A percentile compares a stretch with the other conserved stretches of the same genome.
phyloP scores from a whole-genome alignment of 2,888 invertebrate genomes.

The Latrodectus hesperus region DNA sequence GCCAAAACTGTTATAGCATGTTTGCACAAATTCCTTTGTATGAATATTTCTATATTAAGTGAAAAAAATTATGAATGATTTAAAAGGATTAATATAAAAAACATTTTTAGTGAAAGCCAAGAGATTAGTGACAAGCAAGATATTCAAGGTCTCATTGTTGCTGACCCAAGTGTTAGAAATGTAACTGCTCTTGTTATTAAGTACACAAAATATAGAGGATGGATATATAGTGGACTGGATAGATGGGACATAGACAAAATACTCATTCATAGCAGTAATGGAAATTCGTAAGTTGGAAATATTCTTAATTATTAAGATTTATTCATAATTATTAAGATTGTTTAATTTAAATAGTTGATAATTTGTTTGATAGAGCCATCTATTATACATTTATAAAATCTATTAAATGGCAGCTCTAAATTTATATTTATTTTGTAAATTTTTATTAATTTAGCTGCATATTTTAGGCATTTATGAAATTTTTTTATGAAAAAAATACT shows the following conservation, averaged over 20 bases:
- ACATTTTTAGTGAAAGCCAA: conserved; percentile 63
- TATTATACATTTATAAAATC: too few relatives aligned
- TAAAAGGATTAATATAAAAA: neutral
- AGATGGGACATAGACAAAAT: conserved; percentile 88
- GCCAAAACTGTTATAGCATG: too few relatives aligned
- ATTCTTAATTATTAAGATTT: too few relatives aligned
- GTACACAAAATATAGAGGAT: conserved; percentile 91
- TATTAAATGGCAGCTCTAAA: too few relatives aligned
- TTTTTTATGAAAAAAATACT: too few relatives aligned
- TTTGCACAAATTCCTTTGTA: too few relatives aligned
- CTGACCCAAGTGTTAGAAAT: conserved; percentile 87
- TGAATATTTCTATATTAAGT: too few relatives aligned
- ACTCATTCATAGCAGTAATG: conserved; percentile 88
- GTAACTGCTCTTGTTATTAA: conserved; percentile 83
- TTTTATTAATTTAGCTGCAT: too few relatives aligned
- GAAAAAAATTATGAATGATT: too few relatives aligned
- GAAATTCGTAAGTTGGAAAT: conserved; percentile 80
- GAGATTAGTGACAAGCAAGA: conserved; percentile 63
- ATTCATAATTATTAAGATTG: neutral
- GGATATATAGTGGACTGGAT: conserved; percentile 89
- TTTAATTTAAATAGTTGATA: neutral
- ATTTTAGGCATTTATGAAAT: too few relatives aligned
- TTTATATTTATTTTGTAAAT: too few relatives aligned
- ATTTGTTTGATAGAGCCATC: too few relatives aligned
- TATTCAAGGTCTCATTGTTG: conserved; percentile 81